Evolutionary conservation across 2,113 vertebrate genomes (phyloP).

Genomic region (Amblyornis subalaris): DNA sequence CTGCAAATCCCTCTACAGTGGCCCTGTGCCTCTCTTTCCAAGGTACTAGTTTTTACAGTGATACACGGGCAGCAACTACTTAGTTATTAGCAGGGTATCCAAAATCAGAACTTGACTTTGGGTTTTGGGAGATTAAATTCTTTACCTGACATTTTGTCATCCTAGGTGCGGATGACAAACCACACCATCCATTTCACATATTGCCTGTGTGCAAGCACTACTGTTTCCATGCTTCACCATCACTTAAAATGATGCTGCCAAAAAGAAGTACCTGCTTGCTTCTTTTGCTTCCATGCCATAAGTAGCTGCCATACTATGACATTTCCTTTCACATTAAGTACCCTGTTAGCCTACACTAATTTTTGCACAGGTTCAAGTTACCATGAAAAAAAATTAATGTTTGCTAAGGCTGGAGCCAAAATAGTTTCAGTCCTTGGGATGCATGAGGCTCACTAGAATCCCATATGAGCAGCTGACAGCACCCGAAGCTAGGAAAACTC

Average conservation of each 20-base stretch:
- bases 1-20: background rate
- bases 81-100: background rate
- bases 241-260: background rate
- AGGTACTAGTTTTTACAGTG: background rate
- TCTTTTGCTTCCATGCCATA: background rate
- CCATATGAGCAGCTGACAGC: background rate
- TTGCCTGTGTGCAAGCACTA: background rate
- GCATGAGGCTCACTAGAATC: background rate
- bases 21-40: background rate
- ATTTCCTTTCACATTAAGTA: conserved; percentile 30
- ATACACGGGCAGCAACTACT: background rate
- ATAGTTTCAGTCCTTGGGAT: background rate
- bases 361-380: conserved; percentile 19
- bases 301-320: background rate
- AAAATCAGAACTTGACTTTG: background rate
- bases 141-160: background rate
- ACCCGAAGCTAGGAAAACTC: background rate
- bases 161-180: background rate
- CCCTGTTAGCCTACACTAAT: background rate
- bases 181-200: background rate
- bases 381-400: background rate
- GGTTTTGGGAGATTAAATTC: background rate
- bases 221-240: background rate
- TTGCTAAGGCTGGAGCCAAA: conserved; percentile 17
- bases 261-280: background rate